These are phyloP conservation scores for Cyprinodon diabolis DNA, from an alignment of 2,797 vertebrate species.

Conservation along the genomic window DNA sequence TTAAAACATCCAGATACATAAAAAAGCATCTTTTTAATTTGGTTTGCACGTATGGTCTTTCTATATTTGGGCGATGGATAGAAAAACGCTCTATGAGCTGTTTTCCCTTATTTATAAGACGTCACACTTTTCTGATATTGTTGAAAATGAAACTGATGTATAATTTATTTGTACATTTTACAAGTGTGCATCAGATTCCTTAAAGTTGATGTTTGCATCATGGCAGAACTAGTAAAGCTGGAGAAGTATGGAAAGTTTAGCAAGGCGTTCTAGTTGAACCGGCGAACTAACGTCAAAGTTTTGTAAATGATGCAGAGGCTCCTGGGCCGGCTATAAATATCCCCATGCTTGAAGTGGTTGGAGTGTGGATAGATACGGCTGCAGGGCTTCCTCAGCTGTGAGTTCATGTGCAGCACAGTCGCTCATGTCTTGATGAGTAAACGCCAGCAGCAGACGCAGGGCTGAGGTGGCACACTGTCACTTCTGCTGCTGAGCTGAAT, in stretches of 20 bases:
- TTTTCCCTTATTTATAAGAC: background rate
- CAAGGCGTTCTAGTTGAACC: background rate
- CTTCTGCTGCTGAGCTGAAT: slow-evolving; percentile 10
- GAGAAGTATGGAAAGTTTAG: background rate
- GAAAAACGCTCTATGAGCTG: background rate
- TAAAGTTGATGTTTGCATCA: background rate
- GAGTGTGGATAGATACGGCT: slow-evolving; percentile 55
- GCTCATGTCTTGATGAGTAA: slow-evolving; percentile 26
- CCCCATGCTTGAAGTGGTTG: slow-evolving; percentile 47
- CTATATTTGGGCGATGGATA: background rate
- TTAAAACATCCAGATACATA: too few relatives aligned
- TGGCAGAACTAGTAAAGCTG: background rate
- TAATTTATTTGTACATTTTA: background rate
- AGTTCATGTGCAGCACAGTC: slow-evolving; percentile 19
- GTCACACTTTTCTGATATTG: background rate
- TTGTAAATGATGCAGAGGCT: slow-evolving; percentile 34
- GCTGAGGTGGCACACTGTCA: background rate
- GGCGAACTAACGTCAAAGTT: slow-evolving; percentile 10
- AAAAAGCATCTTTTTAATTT: too few relatives aligned
- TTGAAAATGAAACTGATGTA: background rate
- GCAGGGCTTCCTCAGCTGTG: slow-evolving; percentile 35
- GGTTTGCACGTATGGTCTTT: background rate
- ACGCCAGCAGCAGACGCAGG: slow-evolving; percentile 12
- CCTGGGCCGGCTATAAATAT: slow-evolving; percentile 61
- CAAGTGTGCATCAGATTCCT: background rate